Evolutionary conservation across 2,797 vertebrate genomes (phyloP), one percentile per base, ranked within the genome.

Genomic region (Rhinatrema bivittatum): DNA sequence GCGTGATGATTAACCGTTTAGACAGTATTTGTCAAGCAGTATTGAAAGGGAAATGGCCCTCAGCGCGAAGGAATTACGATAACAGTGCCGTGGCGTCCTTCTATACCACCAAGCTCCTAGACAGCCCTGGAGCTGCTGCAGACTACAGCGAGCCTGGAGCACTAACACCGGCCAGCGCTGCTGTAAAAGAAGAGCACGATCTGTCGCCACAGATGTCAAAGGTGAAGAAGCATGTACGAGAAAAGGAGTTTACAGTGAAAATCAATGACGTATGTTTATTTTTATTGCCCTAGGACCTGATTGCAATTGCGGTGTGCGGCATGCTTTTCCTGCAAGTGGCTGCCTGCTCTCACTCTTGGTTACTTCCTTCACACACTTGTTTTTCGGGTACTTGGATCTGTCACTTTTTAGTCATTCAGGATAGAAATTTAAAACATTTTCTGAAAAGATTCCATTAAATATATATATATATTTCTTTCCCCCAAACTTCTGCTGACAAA

Each of bases 171-270:
- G 62, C 67, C 14, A 58, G 57, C 12, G 45, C 58, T 24, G 76
- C 69, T 49, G 76, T 85, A 50, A 84, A 81, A 72, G 91, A 98
- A 76, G 94, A 97, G 40, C 86, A 82, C 31, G 88, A 91, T 21
- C 87, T 87, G 16, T 92, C 91, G 18, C 70, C 91, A 74, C 94
- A 98, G 87, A 91, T 93, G 89, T 91, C 94, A 94, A 97, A 99
- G 96, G 96, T 99, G 94, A 98, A 94, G 90, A 94, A 93, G 91
- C 93, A 97, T 97, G 94, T 97, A 89, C 90, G 89, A 94, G 94
- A 92, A 91, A 98, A 97, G 92, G 96, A 99, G 90, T 99, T 99
- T 95, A 98, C 96, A 92, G 94, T 98, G 88, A 97, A 94, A 91
- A 93, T 98, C 87, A 97, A 95, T 87, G 89, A 99, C 91, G 96